phyloP scores from a whole-genome alignment of 1,140 invertebrate genomes.

The Hyles vespertilio region DNA sequence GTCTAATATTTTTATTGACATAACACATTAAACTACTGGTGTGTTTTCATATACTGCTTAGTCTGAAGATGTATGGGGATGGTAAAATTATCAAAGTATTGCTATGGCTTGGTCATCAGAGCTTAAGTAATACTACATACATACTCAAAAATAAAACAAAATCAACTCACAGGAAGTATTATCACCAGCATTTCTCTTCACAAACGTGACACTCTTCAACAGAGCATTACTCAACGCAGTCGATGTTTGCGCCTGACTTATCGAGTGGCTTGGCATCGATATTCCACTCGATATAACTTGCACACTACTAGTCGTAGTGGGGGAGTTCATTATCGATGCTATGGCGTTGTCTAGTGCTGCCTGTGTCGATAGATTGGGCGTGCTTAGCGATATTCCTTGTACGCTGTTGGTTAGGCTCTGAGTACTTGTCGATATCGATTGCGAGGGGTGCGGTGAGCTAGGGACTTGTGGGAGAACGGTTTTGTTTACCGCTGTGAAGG shows the following conservation, averaged over 20 bases:
- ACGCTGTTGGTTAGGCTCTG: slow-evolving; percentile 57
- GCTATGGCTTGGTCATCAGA: no score
- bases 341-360: slow-evolving; percentile 56
- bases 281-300: slow-evolving; percentile 58
- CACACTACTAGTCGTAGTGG: slow-evolving; percentile 39
- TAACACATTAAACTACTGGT: no score
- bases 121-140: no score
- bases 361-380: slow-evolving; percentile 50
- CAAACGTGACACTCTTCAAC: slow-evolving; percentile 56
- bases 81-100: no score
- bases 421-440: slow-evolving; percentile 31
- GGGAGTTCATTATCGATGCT: slow-evolving; percentile 61
- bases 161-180: slow-evolving; percentile 41
- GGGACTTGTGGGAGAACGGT: slow-evolving; percentile 35
- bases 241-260: slow-evolving; percentile 23
- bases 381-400: slow-evolving; percentile 53
- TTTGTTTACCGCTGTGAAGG: slow-evolving; percentile 50
- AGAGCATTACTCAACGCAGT: slow-evolving; percentile 40
- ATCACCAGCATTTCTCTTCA: slow-evolving; percentile 53
- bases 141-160: slow-evolving; percentile 3
- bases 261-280: slow-evolving; percentile 27
- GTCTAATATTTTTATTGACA: no score
- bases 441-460: slow-evolving; percentile 41
- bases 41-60: no score
- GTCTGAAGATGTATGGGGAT: no score